Base-by-base conservation (phyloP, 2,888 invertebrate species). In the Sinopyrophorus schimmeli region DNA sequence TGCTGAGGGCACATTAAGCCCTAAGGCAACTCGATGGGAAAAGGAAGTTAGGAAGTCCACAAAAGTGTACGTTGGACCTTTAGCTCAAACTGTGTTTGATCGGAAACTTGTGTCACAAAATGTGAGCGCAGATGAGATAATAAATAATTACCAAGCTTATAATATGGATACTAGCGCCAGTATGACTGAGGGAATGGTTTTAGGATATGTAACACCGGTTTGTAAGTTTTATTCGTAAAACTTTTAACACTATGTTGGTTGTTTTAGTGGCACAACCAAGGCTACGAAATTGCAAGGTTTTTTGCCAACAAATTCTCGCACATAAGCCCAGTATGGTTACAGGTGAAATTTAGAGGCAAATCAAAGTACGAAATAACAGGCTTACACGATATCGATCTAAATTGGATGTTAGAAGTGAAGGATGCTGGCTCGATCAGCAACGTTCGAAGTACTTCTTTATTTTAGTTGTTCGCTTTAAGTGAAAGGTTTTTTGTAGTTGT, bases 251-350 rank as follows among this genome's bases (percentile, higher is more conserved):
- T n/a, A 12, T 31, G 18, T 28, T 28, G n/a, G n/a, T n/a, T 44
- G 24, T 79, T 77, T 54, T 69, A 96, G 94, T 97, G 97, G 97
- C 96, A 97, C 68, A 86, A 80, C 56, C 91, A 89, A 74, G 97
- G 97, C 0, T 93, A 95, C 73, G 90, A 94, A 72, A 81, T 95
- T 34, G 92, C 95, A 0, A 94, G 94, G 74, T 82, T 79, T 42
- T 95, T 95, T 78, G 87, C 84, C 5, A 81, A 85, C 27, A 97
- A 97, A 73, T 91, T 97, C 62, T 86, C 89, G 37, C 87, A 89
- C 64, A 82, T 97, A 14, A 92, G 95, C 0, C 97, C 97, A 0
- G 96, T 96, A 0, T 98, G 97, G 97, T 79, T 97, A 17, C 92
- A 95, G 75, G 75, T 96, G 7, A 80, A 82, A 48, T 76, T 85